Conservation (phyloP, 2,888 invertebrate species). For the Chymomyza procnemis region DNA sequence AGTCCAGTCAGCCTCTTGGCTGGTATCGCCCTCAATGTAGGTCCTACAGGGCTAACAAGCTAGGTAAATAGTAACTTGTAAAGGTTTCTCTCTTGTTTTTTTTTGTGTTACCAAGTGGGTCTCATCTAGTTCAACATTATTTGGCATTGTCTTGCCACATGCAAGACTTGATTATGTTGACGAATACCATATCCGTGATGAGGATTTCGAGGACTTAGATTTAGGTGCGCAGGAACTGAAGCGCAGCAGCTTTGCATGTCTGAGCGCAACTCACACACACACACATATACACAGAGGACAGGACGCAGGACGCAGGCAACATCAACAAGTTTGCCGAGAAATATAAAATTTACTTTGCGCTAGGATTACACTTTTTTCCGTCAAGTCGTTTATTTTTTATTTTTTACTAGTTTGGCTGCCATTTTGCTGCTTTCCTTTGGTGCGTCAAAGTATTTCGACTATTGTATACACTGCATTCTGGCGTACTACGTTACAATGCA, state of each 20-base stretch:
- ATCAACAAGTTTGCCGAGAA: slow-evolving; percentile 69
- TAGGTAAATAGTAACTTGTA: not conserved
- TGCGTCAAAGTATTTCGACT: no score
- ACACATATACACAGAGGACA: not conserved
- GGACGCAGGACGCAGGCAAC: slow-evolving; percentile 18
- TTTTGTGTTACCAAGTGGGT: slow-evolving; percentile 37
- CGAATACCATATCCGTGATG: slow-evolving; percentile 47
- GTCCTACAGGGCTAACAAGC: not conserved
- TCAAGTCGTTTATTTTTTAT: not conserved
- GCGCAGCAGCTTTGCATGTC: slow-evolving; percentile 17
- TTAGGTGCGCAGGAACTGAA: slow-evolving; percentile 34
- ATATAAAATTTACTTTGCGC: slow-evolving; percentile 68
- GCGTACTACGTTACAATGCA: no score
- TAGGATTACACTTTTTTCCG: slow-evolving; percentile 56
- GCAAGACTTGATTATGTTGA: slow-evolving; percentile 12
- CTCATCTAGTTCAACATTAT: slow-evolving; percentile 55
- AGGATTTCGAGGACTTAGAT: slow-evolving; percentile 57
- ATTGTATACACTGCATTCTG: no score
- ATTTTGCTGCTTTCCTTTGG: slow-evolving; percentile 6
- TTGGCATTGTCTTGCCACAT: slow-evolving; percentile 50
- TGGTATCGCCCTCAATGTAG: not conserved
- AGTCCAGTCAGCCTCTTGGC: not conserved
- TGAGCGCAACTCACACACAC: not conserved
- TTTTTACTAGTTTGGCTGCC: not conserved
- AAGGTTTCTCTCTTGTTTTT: not conserved